Percentiles rank a stretch among this genome's conserved stretches.
These are phyloP conservation scores for Smutsia gigantea DNA, from an alignment of 2,797 vertebrate genomes.

Conservation along the genomic window DNA sequence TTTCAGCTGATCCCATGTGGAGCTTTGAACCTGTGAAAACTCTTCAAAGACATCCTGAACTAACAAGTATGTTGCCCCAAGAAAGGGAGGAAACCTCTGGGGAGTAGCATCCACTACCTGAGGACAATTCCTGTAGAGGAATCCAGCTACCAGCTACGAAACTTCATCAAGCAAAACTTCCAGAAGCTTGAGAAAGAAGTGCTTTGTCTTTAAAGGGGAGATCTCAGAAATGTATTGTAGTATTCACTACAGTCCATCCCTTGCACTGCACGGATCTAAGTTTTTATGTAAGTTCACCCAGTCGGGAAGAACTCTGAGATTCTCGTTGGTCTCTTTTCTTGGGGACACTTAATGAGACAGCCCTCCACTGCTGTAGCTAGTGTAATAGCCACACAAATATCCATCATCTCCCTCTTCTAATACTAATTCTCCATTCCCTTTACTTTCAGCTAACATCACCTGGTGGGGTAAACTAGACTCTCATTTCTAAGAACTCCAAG, in stretches of 20 bases:
- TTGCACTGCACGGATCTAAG: background rate
- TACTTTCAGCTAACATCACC: background rate
- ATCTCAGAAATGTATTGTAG: background rate
- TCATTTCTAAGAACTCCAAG: background rate
- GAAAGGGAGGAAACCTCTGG: background rate
- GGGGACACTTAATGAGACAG: background rate
- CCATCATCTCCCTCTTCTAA: background rate
- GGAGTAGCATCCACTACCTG: background rate
- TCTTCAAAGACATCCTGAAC: background rate
- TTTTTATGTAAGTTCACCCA: background rate
- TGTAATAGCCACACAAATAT: background rate
- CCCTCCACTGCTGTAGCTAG: background rate
- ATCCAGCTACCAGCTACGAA: background rate
- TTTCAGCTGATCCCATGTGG: background rate
- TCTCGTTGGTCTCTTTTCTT: background rate
- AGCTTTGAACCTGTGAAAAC: background rate
- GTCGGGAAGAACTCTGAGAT: background rate
- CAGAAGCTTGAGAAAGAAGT: background rate
- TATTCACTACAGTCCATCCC: background rate
- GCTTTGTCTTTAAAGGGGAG: background rate
- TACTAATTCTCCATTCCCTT: background rate
- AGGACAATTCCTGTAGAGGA: background rate
- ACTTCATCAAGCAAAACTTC: background rate
- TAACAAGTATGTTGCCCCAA: background rate
- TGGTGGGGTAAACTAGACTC: background rate